These are phyloP conservation scores for Mya arenaria DNA, from an alignment of 1,140 invertebrate species.

Conservation along the genomic window DNA sequence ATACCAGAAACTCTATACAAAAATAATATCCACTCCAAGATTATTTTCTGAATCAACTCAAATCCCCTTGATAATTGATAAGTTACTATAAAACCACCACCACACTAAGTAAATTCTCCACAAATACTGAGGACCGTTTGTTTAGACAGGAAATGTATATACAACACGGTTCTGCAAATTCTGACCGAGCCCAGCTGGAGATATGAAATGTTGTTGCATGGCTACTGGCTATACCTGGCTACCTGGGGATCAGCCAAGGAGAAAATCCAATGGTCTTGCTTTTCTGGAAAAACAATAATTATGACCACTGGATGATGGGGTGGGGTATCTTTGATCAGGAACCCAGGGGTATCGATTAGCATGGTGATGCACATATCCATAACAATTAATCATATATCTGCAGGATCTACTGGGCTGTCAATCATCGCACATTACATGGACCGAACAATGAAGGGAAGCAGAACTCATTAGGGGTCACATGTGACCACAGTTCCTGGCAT, in stretches of 20 bases:
- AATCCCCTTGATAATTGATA: no score
- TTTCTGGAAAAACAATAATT: conserved; percentile 28
- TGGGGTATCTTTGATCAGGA: conserved; percentile 1
- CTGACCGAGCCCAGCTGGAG: no score
- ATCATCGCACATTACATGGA: conserved; percentile 28
- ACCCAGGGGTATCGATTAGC: conserved; percentile 39
- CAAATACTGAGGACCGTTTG: background rate
- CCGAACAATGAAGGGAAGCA: background rate
- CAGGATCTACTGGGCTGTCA: conserved; percentile 42
- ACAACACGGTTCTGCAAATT: background rate
- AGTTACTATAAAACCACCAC: no score
- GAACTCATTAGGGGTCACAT: background rate
- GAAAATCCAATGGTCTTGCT: background rate
- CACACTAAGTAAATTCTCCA: no score
- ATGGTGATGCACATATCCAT: conserved; percentile 51
- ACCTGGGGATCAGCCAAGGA: background rate
- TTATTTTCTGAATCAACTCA: no score
- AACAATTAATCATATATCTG: conserved; percentile 38
- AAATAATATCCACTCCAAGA: no score
- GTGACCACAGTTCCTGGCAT: no score
- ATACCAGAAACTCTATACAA: no score
- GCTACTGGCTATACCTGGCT: no score
- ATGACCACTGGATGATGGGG: conserved; percentile 1
- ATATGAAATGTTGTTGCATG: no score
- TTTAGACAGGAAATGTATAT: background rate